Percentiles rank a stretch among this genome's conserved stretches.
These are phyloP conservation scores for Cremastobaeus sp. DNA, from an alignment of 2,888 invertebrate genomes.

Conservation along the genomic window DNA sequence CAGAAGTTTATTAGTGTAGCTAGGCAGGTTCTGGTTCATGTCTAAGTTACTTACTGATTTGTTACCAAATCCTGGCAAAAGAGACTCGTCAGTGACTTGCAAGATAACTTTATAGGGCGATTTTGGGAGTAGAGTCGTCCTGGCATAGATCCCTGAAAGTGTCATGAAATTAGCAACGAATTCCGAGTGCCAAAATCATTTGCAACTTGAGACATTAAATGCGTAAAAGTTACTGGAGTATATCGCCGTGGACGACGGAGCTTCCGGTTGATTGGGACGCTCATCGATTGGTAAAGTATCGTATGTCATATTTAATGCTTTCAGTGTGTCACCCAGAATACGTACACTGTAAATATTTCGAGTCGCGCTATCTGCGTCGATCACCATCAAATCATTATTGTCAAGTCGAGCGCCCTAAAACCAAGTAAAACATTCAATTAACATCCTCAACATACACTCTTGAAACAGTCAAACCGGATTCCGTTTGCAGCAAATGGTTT, in stretches of 20 bases:
- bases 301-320: constrained; percentile 76
- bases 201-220: neutral
- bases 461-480: too few species aligned
- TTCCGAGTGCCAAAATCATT: too few species aligned
- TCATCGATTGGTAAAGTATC: constrained; percentile 75
- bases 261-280: constrained; percentile 64
- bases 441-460: too few species aligned
- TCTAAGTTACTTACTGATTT: constrained; percentile 78
- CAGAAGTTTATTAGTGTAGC: too few species aligned
- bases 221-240: constrained; percentile 67
- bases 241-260: constrained; percentile 70
- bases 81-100: constrained; percentile 80
- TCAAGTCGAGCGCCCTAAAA: constrained; percentile 75
- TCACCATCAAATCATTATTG: constrained; percentile 75
- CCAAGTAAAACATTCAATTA: constrained; percentile 7
- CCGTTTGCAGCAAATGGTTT: neutral
- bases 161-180: neutral
- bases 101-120: constrained; percentile 80
- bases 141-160: constrained; percentile 70
- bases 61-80: constrained; percentile 75
- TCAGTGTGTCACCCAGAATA: constrained; percentile 74
- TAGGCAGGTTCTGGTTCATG: too few species aligned
- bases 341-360: constrained; percentile 77
- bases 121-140: constrained; percentile 73
- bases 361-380: constrained; percentile 76